phyloP scores from a whole-genome alignment of 2,797 vertebrate species.

The Dromococcyx pavoninus region DNA sequence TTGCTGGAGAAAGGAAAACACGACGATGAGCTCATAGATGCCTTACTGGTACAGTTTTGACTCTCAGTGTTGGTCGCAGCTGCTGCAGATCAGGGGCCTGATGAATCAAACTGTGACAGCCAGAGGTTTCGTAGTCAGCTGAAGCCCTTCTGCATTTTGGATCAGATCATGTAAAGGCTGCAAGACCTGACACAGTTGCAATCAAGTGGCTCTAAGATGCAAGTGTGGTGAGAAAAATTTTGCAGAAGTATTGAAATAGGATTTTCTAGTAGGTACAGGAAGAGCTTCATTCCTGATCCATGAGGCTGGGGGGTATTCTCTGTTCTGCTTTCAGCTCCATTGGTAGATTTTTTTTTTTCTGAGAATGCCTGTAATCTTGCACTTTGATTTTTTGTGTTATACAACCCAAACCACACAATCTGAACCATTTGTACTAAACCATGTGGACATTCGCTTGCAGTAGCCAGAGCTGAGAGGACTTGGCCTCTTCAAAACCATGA shows the following conservation, averaged over 20 bases:
- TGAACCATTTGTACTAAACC: background rate
- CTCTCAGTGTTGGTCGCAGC: background rate
- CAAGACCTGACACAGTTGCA: background rate
- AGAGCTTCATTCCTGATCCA: background rate
- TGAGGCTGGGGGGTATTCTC: background rate
- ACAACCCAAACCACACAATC: background rate
- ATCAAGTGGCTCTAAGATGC: background rate
- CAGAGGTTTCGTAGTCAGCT: background rate
- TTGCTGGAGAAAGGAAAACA: slow-evolving; percentile 89
- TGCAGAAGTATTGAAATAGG: background rate
- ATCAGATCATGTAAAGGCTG: background rate
- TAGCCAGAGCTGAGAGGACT: background rate
- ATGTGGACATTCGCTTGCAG: background rate
- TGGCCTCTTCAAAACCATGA: background rate
- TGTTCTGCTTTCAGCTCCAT: background rate
- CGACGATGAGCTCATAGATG: slow-evolving; percentile 87
- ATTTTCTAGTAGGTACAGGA: background rate
- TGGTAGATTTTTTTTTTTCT: background rate
- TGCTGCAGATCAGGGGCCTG: background rate
- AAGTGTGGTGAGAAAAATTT: background rate
- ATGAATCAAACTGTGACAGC: background rate
- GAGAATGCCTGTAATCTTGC: background rate
- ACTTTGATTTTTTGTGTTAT: background rate
- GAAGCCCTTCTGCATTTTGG: background rate
- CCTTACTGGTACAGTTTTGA: slow-evolving; percentile 83